phyloP scores from a whole-genome alignment of 2,113 vertebrate species.

The Python bivittatus region DNA sequence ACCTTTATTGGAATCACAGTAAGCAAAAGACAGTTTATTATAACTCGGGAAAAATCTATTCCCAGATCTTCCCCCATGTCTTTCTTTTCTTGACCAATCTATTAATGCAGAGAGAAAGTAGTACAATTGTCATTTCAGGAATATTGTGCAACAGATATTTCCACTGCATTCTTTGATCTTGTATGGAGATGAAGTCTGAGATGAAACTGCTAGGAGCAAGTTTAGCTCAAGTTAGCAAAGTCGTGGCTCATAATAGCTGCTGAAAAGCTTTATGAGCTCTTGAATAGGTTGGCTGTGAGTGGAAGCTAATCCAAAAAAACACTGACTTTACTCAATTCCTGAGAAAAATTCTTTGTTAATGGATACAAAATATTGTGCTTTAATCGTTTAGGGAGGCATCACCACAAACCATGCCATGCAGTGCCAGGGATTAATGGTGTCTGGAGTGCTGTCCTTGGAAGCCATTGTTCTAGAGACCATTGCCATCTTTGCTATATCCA shows the following conservation, averaged over 20 bases:
- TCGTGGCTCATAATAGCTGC: background rate
- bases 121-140: background rate
- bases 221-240: background rate
- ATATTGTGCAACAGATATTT: background rate
- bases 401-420: background rate
- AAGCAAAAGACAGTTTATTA: background rate
- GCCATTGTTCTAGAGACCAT: background rate
- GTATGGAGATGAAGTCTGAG: background rate
- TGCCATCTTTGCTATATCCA: background rate
- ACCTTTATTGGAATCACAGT: background rate
- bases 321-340: slow-evolving; percentile 2
- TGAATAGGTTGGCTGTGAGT: background rate
- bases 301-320: background rate
- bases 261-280: background rate
- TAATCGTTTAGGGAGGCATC: background rate
- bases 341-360: slow-evolving; percentile 1
- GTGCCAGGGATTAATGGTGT: slow-evolving; percentile 1
- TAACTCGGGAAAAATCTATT: background rate
- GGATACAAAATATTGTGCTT: background rate
- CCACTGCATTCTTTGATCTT: background rate
- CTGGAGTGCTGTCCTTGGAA: slow-evolving; percentile 4
- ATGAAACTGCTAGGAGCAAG: background rate
- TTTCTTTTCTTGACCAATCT: background rate
- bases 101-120: background rate
- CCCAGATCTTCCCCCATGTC: background rate